Evolutionary conservation across 2,797 vertebrate species (phyloP), one percentile per base, ranked within the genome.

Genomic region (Amazonetta brasiliensis): DNA sequence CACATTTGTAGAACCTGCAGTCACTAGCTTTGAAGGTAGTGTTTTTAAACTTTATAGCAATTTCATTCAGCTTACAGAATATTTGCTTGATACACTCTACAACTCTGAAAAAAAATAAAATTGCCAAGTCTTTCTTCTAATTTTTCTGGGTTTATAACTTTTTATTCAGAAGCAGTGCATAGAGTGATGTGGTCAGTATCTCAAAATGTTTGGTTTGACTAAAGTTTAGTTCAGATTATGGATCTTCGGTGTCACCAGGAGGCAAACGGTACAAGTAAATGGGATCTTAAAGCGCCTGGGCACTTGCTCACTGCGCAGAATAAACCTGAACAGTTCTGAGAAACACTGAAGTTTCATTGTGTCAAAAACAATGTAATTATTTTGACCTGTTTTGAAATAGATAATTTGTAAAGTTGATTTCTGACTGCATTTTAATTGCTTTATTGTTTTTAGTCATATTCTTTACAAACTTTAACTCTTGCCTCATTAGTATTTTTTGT

Each of bases 51-150:
- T 48, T 58, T 23, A 20, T 28, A 67, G 9, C 14, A 14, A 0
- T 13, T 22, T 77, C 16, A 4, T 63, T 56, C 2, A 1, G 20
- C 12, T 56, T 52, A 4, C 9, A 20, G 44, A 25, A 3, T 55
- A 0, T 69, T 58, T 28, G 7, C 16, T 7, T 43, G 18, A 21
- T 72, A 63, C 8, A 33, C 3, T 37, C n/a, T 66, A 33, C 11
- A 41, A 0, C n/a, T 58, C 33, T 0, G 8, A 10, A 59, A 54
- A 54, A 48, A 35, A 19, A 2, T 1, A 3, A n/a, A 76, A 39
- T 37, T 22, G 52, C 28, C 31, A 37, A 50, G 77, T 16, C 62
- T 85, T 55, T 20, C 2, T 41, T 63, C n/a, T 7, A 2, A 10
- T 5, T 15, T 58, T 60, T 67, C 37, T 69, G 46, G 7, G 31